Percentiles rank a stretch among this genome's conserved stretches.
phyloP scores from a whole-genome alignment of 2,888 invertebrate species.

The Prenolepis imparis region DNA sequence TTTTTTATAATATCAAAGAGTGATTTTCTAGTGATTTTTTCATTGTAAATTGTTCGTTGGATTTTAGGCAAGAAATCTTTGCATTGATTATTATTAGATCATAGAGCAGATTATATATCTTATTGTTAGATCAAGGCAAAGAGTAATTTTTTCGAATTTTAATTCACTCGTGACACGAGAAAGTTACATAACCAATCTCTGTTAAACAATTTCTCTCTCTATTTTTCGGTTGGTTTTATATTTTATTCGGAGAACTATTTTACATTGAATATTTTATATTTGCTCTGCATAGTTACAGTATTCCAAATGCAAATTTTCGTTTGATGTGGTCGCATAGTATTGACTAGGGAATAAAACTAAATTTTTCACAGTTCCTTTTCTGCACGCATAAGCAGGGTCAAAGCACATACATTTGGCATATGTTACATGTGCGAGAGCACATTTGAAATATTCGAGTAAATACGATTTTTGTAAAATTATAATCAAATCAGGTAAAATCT shows the following conservation, averaged over 20 bases:
- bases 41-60: not conserved
- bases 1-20: not conserved
- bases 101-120: not conserved
- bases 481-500: not conserved
- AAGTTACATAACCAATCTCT: not conserved
- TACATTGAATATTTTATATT: constrained; percentile 15
- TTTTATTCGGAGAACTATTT: constrained; percentile 14
- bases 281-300: not conserved
- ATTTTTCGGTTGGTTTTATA: not conserved
- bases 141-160: not conserved
- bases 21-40: not conserved
- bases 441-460: constrained; percentile 30
- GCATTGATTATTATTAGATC: not conserved
- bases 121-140: not conserved
- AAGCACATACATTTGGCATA: constrained; percentile 4
- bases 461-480: constrained; percentile 11
- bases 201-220: not conserved
- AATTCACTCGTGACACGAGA: not conserved
- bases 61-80: not conserved
- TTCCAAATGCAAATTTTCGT: constrained; percentile 17
- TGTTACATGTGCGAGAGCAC: not conserved
- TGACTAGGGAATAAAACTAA: constrained; percentile 30
- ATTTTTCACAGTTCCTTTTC: constrained; percentile 32
- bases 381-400: not conserved
- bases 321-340: constrained; percentile 41